Evolutionary conservation across 2,888 invertebrate genomes (phyloP).

Genomic region (Venusia cambrica): DNA sequence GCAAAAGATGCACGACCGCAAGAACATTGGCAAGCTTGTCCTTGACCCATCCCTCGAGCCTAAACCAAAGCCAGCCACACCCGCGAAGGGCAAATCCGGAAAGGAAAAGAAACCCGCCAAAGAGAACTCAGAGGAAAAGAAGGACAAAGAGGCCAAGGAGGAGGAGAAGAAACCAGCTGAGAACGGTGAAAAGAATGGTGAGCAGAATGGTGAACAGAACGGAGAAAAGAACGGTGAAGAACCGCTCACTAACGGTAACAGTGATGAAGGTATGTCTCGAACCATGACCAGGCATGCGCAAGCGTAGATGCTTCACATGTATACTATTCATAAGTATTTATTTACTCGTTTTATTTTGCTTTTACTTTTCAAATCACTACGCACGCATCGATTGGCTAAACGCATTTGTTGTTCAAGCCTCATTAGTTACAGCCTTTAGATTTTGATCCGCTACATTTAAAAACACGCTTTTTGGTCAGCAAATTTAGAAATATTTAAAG

Average conservation of each 20-base stretch:
- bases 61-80: slow-evolving; percentile 89
- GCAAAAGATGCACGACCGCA: slow-evolving; percentile 96
- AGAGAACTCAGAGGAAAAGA: slow-evolving; percentile 85
- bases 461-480: slow-evolving; percentile 6
- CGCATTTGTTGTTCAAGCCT: slow-evolving; percentile 39
- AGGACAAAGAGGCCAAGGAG: slow-evolving; percentile 81
- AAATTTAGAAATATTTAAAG: no score
- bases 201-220: slow-evolving; percentile 64
- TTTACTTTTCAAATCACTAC: slow-evolving; percentile 49
- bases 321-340: slow-evolving; percentile 32
- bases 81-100: slow-evolving; percentile 87
- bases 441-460: slow-evolving; percentile 24
- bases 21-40: slow-evolving; percentile 93
- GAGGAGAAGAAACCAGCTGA: slow-evolving; percentile 73
- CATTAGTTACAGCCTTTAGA: slow-evolving; percentile 52
- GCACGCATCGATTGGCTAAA: slow-evolving; percentile 62
- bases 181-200: slow-evolving; percentile 71
- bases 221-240: slow-evolving; percentile 77
- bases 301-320: slow-evolving; percentile 57
- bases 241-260: slow-evolving; percentile 77
- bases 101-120: slow-evolving; percentile 85
- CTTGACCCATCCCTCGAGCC: slow-evolving; percentile 90
- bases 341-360: slow-evolving; percentile 37
- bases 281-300: slow-evolving; percentile 53
- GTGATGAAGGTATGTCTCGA: slow-evolving; percentile 79